Conservation (phyloP, 1,140 invertebrate genomes). For the Xylocopa sonorina region DNA sequence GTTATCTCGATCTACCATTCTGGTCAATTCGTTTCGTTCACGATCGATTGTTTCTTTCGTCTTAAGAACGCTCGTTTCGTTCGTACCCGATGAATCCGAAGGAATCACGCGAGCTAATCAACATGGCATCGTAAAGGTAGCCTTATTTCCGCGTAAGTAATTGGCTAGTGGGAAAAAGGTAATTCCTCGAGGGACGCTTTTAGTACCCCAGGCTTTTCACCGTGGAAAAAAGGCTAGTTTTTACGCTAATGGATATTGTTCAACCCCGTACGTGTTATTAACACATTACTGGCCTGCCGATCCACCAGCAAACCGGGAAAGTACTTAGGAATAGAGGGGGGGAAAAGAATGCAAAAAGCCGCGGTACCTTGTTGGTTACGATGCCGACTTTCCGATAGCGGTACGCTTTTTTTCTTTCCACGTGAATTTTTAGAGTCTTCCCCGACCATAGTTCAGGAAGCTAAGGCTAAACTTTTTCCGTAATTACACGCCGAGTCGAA, state of each 20-base stretch:
- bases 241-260: constrained; percentile 14
- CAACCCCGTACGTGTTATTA: not conserved
- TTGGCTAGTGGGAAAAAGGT: not conserved
- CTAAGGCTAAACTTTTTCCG: not conserved
- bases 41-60: no score
- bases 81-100: no score
- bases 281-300: no score
- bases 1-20: not conserved
- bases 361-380: not conserved
- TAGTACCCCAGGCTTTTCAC: not conserved
- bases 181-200: not conserved
- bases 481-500: not conserved
- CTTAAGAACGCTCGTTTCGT: no score
- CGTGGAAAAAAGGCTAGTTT: not conserved
- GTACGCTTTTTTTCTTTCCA: no score
- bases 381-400: not conserved
- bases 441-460: not conserved
- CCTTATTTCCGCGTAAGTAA: not conserved
- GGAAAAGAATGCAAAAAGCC: not conserved
- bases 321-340: not conserved
- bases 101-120: no score
- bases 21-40: not conserved
- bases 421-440: no score
- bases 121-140: no score
- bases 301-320: no score